Evolutionary conservation across 2,888 invertebrate genomes (phyloP), one percentile per base, ranked within the genome.

Genomic region (Meiosimyza decipiens): DNA sequence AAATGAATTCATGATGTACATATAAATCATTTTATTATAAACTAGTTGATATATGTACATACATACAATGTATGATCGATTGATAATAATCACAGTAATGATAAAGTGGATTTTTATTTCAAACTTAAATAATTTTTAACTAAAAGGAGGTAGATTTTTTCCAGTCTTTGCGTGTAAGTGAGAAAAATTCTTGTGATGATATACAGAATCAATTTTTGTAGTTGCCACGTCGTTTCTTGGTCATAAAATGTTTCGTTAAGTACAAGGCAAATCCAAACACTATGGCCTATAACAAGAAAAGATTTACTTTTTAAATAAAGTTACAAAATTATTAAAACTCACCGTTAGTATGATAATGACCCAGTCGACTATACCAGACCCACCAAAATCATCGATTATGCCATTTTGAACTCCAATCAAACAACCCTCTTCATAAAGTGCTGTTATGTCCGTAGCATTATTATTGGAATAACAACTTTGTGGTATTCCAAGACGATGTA

Each of bases 181-280:
- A 40, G 40, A 40, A 28, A 28, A 3, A 40, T 40, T 40, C 40
- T 40, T 40, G 28, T 40, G 6, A 9, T 7, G 1, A 54, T 54
- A n/a, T 11, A 0, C 9, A 54, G 13, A 15, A 33, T 28, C 7
- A 49, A 33, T 13, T 40, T 80, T 73, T 82, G 50, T 82, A 81
- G 64, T 76, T 74, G 60, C 80, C 77, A 54, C 77, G 76, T 51
- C 68, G 78, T 68, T 79, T 80, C 6, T 82, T 81, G 69, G 77
- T 80, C 62, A 79, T 79, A 79, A 84, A 83, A 15, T 81, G 82
- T 28, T 73, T 72, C 1, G 80, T 80, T 69, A 84, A 75, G 68
- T 81, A 82, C 67, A 83, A 79, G 16, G 81, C 75, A 60, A 79
- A 80, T 54, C 81, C 66, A 22, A 81, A 77, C 79, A 82, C 73